phyloP scores from a whole-genome alignment of 2,797 vertebrate genomes.

The Hippopotamyrus pictus region DNA sequence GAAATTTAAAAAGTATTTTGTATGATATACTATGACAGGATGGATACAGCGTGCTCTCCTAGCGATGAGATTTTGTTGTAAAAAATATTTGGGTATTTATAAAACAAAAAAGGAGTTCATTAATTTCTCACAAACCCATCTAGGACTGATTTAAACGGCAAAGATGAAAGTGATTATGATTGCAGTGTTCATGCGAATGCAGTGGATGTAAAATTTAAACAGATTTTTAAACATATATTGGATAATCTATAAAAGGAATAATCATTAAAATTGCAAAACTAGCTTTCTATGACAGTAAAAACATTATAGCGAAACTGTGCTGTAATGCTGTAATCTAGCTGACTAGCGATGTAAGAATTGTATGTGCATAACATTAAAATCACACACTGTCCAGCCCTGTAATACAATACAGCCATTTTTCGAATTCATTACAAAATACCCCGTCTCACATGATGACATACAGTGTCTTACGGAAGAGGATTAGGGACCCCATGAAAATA shows the following conservation, averaged over 20 bases:
- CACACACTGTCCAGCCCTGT: background rate
- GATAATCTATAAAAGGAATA: too few relatives aligned
- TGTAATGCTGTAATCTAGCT: too few relatives aligned
- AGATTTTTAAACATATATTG: background rate
- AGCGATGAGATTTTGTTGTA: background rate
- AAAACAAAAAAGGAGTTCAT: too few relatives aligned
- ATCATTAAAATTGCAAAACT: background rate
- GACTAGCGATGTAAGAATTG: background rate
- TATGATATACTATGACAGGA: background rate
- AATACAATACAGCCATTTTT: background rate
- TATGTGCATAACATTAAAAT: background rate
- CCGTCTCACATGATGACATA: too few relatives aligned
- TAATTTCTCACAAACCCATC: background rate
- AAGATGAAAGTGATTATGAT: background rate
- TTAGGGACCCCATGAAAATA: too few relatives aligned
- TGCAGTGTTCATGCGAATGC: background rate
- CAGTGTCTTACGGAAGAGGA: too few relatives aligned
- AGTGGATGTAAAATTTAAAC: background rate
- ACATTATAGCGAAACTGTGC: background rate
- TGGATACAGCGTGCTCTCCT: background rate
- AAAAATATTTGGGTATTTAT: too few relatives aligned
- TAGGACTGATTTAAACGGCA: background rate
- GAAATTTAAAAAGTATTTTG: background rate
- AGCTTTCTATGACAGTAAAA: background rate
- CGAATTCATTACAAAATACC: background rate